phyloP scores from a whole-genome alignment of 2,797 vertebrate species.

The Anolis apletophallus region DNA sequence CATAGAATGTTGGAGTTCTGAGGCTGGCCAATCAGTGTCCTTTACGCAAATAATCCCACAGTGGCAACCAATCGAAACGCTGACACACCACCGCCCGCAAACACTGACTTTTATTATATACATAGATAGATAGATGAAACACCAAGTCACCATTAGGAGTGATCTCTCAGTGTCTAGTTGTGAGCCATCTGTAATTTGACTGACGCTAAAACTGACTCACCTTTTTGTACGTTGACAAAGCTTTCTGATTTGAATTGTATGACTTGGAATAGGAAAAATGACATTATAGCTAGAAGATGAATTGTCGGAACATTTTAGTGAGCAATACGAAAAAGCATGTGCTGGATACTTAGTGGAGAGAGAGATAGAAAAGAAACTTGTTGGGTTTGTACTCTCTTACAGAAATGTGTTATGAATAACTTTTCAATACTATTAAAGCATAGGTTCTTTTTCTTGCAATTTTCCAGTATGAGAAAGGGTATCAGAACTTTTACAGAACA shows the following conservation, averaged over 20 bases:
- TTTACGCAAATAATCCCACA: no score
- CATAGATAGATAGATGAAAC: no score
- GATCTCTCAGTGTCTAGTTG: conserved; percentile 39
- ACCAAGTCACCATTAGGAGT: neutral
- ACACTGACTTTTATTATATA: no score
- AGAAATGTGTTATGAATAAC: neutral
- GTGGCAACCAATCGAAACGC: no score
- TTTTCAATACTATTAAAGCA: no score
- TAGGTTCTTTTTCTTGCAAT: no score
- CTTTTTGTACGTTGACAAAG: neutral
- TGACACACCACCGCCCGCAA: no score
- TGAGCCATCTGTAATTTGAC: neutral
- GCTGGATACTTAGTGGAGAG: neutral
- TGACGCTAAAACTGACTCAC: neutral
- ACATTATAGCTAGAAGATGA: conserved; percentile 11
- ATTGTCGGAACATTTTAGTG: neutral
- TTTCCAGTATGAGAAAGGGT: no score
- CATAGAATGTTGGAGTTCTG: no score
- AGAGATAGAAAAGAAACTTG: neutral
- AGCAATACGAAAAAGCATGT: neutral
- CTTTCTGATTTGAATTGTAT: neutral
- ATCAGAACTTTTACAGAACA: no score
- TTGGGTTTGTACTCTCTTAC: neutral
- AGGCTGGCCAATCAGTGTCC: no score
- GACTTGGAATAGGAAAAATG: conserved; percentile 15